A percentile compares a stretch with the other conserved stretches of the same genome.
Evolutionary conservation across 1,140 invertebrate genomes (phyloP).

Genomic region (Ruditapes philippinarum): DNA sequence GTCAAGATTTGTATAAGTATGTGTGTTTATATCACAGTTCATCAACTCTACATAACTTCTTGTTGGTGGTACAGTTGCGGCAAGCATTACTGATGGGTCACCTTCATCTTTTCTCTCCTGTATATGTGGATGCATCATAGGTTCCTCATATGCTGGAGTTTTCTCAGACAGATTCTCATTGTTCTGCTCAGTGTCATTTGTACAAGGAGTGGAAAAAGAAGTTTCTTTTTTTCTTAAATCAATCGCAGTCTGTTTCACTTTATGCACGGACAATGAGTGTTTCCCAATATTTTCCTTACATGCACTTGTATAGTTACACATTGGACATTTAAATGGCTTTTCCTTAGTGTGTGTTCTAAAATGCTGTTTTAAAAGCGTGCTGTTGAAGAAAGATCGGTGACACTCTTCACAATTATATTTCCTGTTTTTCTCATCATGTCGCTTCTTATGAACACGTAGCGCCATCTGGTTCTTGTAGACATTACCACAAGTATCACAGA

Average conservation of each 20-base stretch:
- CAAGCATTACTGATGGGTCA: neutral
- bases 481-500: conserved; percentile 12
- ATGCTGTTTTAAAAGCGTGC: conserved; percentile 18
- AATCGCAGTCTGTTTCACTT: neutral
- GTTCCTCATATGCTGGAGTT: neutral
- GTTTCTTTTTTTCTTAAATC: conserved; percentile 14
- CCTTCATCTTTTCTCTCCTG: neutral
- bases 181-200: neutral
- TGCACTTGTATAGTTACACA: conserved; percentile 15
- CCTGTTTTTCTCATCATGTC: conserved; percentile 16
- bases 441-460: neutral
- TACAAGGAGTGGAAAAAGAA: neutral
- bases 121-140: neutral
- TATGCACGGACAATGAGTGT: neutral
- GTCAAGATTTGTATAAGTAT: neutral
- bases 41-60: conserved; percentile 23
- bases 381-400: conserved; percentile 11
- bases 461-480: conserved; percentile 8
- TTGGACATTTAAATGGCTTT: conserved; percentile 33
- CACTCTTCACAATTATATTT: conserved; percentile 13
- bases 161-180: neutral
- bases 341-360: conserved; percentile 27
- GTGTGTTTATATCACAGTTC: conserved; percentile 11
- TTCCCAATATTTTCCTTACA: conserved; percentile 9
- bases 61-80: neutral